Conservation (phyloP, 2,888 invertebrate genomes). For the Junonia oenone region DNA sequence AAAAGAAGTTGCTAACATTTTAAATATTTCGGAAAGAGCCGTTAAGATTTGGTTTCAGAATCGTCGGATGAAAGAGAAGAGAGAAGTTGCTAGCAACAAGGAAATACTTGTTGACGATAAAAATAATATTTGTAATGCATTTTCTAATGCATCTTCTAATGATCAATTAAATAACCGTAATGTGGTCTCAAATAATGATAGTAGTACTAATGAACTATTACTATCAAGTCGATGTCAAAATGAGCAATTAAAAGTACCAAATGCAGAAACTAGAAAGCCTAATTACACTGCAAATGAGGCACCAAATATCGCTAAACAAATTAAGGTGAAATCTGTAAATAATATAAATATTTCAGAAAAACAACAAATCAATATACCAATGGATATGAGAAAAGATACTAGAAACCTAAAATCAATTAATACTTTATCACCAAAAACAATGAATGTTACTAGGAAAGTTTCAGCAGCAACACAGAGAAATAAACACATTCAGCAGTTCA, state of each 20-base stretch:
- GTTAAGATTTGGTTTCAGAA: constrained; percentile 94
- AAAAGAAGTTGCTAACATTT: constrained; percentile 82
- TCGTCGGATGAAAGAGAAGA: constrained; percentile 86
- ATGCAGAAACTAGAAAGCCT: background rate
- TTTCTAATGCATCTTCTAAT: constrained; percentile 33
- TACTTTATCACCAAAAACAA: background rate
- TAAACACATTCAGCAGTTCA: background rate
- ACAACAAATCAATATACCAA: background rate
- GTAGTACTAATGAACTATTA: constrained; percentile 27
- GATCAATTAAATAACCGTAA: constrained; percentile 42
- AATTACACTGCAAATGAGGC: background rate
- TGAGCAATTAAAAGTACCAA: constrained; percentile 10
- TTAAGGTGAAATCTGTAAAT: background rate
- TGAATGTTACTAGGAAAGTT: background rate
- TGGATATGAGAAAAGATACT: background rate
- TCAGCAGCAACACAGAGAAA: background rate
- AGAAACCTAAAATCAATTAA: background rate
- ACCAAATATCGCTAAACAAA: background rate
- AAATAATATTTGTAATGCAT: constrained; percentile 30
- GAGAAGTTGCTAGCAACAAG: constrained; percentile 52
- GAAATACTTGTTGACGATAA: constrained; percentile 35
- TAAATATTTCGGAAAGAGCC: constrained; percentile 85
- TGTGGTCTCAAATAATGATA: constrained; percentile 40
- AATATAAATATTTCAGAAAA: background rate
- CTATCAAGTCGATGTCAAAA: constrained; percentile 35